Base-by-base conservation (phyloP, 2,888 invertebrate genomes). In the Protophormia terraenovae region DNA sequence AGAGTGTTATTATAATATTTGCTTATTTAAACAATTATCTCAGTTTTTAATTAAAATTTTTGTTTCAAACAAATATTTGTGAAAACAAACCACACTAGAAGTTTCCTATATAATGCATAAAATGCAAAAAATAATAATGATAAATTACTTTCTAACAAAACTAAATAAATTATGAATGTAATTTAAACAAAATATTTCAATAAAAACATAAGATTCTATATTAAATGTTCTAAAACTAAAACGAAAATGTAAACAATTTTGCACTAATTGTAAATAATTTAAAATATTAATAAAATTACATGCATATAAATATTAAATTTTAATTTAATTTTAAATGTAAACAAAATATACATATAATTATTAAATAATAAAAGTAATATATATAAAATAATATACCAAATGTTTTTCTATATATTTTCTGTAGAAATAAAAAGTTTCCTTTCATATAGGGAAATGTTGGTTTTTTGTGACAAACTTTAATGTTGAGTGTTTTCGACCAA, bases 31-130 rank as follows among this genome's bases (percentile, higher is more conserved):
- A 72, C n/a, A 24, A 45, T 50, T 27, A 12, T n/a, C 5, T 45
- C 12, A 45, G 5, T 29, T 58, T 66, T 81, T 64, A 19, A 38
- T 64, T 35, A 19, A 1, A 67, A 32, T 7, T 10, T 72, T 53
- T 69, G 22, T 19, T 50, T 32, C 62, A n/a, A 41, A 60, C 10
- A 62, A 64, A 58, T 45, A 35, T 38, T 62, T 75, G 22, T 55
- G 24, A 53, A 58, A 38, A 75, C 19, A 64, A 75, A 67, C n/a
- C 14, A 79, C 35, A 67, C 45, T 79, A 73, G 41, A 80, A 86
- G 80, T 86, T 86, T 86, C 83, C 86, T 86, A 86, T 72, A 67
- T 72, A 83, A 83, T 67, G 79, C 83, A 83, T 79, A 32, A 80
- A 83, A 79, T 83, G 82, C 86, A 72, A 76, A 8, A 62, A 64